Evolutionary conservation across 2,113 vertebrate genomes (phyloP).

Genomic region (Uropsilus gracilis): DNA sequence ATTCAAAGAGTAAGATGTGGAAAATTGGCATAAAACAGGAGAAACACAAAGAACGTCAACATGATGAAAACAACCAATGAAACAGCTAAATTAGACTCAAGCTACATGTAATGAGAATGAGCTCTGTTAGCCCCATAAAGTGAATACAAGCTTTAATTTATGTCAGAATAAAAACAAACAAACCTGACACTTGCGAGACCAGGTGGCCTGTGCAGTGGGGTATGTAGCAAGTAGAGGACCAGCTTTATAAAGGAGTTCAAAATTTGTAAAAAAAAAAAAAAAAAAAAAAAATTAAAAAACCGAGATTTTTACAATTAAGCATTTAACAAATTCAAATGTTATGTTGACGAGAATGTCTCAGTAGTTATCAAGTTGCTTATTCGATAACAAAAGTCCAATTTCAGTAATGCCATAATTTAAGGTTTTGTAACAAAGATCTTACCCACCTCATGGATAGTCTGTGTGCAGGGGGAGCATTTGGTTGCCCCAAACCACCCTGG

Average conservation of each 20-base stretch:
- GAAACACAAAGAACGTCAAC: background rate
- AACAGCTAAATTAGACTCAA: background rate
- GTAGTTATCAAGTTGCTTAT: background rate
- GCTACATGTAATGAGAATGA: background rate
- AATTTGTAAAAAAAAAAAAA: background rate
- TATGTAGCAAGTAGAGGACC: background rate
- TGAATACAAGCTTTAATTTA: background rate
- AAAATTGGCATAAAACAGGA: background rate
- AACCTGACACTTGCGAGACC: background rate
- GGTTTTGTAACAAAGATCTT: background rate
- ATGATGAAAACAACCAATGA: background rate
- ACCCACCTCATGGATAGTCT: no score
- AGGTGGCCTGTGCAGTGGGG: no score
- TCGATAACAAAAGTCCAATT: background rate
- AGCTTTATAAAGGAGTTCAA: background rate
- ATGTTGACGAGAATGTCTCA: background rate
- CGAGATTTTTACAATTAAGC: background rate
- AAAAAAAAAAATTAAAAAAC: background rate
- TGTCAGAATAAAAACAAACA: background rate
- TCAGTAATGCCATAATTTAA: background rate
- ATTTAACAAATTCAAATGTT: background rate
- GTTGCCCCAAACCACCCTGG: background rate
- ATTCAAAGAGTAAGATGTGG: slow-evolving; percentile 5
- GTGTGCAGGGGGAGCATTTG: rapidly evolving
- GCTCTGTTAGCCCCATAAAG: background rate